These are phyloP conservation scores for Helostoma temminkii DNA, from an alignment of 2,797 vertebrate genomes.

Conservation along the genomic window DNA sequence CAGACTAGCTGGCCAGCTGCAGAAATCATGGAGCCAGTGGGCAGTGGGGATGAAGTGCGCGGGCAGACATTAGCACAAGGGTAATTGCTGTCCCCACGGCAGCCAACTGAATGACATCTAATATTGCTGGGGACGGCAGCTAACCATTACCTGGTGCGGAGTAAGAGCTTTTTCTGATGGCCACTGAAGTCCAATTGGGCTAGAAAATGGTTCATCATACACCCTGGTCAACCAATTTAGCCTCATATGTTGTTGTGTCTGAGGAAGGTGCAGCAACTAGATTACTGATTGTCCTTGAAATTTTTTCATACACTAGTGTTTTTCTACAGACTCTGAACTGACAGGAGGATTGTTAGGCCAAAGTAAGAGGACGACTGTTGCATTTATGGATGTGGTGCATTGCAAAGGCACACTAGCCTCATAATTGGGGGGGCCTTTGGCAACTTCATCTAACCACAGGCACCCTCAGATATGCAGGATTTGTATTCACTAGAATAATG, in stretches of 20 bases:
- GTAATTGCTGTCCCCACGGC: conserved; percentile 75
- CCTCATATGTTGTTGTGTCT: conserved; percentile 62
- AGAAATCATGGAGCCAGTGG: conserved; percentile 54
- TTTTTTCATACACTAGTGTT: conserved; percentile 63
- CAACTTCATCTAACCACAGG: conserved; percentile 46
- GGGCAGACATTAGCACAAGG: conserved; percentile 74
- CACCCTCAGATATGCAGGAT: conserved; percentile 43
- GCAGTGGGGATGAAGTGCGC: conserved; percentile 51
- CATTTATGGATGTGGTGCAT: conserved; percentile 56
- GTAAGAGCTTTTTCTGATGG: conserved; percentile 68
- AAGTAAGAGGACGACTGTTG: conserved; percentile 53
- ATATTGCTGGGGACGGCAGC: conserved; percentile 69
- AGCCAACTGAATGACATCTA: conserved; percentile 77
- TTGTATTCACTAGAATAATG: conserved; percentile 55
- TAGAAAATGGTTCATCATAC: conserved; percentile 80
- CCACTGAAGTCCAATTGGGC: conserved; percentile 74
- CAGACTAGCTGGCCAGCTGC: conserved; percentile 55
- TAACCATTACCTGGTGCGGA: conserved; percentile 73
- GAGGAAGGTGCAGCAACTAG: conserved; percentile 54
- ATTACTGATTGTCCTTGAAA: conserved; percentile 78
- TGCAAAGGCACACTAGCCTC: conserved; percentile 50
- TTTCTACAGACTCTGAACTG: conserved; percentile 53
- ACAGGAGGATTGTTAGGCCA: conserved; percentile 50
- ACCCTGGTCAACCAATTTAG: conserved; percentile 68
- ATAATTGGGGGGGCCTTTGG: conserved; percentile 63